phyloP scores from a whole-genome alignment of 2,888 invertebrate genomes.

The Malacosoma neustria region DNA sequence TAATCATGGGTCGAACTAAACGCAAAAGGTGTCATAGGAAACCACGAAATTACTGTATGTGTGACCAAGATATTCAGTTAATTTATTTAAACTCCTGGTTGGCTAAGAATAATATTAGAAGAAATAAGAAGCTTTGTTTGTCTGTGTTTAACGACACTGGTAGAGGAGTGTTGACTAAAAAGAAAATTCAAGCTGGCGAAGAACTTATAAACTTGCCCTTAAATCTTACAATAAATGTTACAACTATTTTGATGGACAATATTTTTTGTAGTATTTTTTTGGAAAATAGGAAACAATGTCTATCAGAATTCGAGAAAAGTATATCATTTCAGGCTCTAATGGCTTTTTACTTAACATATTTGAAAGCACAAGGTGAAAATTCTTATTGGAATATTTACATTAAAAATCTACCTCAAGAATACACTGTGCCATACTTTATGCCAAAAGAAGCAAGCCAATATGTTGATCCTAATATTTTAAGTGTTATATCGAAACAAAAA shows the following conservation, averaged over 20 bases:
- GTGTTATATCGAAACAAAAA: constrained; percentile 67
- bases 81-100: constrained; percentile 73
- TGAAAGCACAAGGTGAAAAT: constrained; percentile 70
- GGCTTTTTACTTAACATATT: constrained; percentile 82
- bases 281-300: constrained; percentile 56
- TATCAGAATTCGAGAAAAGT: constrained; percentile 38
- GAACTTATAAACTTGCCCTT: constrained; percentile 76
- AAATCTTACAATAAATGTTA: constrained; percentile 74
- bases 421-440: constrained; percentile 82
- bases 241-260: constrained; percentile 70
- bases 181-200: constrained; percentile 69
- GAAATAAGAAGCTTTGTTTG: constrained; percentile 71
- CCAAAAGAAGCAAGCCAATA: constrained; percentile 63
- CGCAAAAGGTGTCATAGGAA: constrained; percentile 49
- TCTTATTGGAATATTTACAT: constrained; percentile 80
- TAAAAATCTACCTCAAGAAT: constrained; percentile 78
- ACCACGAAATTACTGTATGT: constrained; percentile 36
- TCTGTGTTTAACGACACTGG: constrained; percentile 79
- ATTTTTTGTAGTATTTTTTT: constrained; percentile 66
- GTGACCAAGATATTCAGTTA: constrained; percentile 45
- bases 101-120: constrained; percentile 66
- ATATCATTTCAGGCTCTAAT: constrained; percentile 82
- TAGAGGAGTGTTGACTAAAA: constrained; percentile 81
- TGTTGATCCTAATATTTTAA: constrained; percentile 74
- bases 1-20: constrained; percentile 67